These are phyloP conservation scores for Chaetorhynchus papuensis DNA, from an alignment of 2,113 vertebrate genomes.

Conservation along the genomic window DNA sequence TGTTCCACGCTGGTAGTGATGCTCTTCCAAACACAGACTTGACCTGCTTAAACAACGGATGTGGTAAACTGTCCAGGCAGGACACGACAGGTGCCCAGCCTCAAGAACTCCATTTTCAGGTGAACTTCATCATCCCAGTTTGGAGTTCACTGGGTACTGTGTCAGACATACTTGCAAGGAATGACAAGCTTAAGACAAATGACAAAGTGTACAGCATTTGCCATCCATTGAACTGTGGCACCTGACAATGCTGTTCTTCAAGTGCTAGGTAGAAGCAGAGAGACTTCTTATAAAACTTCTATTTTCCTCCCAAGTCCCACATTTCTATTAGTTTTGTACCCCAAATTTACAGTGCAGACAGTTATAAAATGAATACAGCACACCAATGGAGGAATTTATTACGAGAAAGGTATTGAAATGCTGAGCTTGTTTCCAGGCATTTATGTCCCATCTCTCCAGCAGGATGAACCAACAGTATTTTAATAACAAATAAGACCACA, in stretches of 20 bases:
- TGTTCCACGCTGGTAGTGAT: background rate
- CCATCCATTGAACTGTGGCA: background rate
- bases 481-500: conserved; percentile 7
- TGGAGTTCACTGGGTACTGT: background rate
- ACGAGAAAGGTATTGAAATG: background rate
- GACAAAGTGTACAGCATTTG: background rate
- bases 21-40: background rate
- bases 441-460: background rate
- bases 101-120: background rate
- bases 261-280: background rate
- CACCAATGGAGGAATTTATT: background rate
- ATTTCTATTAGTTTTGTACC: background rate
- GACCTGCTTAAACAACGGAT: background rate
- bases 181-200: background rate
- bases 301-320: background rate
- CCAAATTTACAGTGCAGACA: background rate
- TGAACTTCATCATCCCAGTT: background rate
- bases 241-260: background rate
- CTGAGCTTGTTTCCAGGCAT: background rate
- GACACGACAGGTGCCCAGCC: background rate
- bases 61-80: background rate
- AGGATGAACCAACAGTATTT: background rate
- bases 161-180: background rate
- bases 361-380: background rate
- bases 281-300: background rate